Base-by-base conservation (phyloP, 2,888 invertebrate genomes). In the Cheilosia vernalis region DNA sequence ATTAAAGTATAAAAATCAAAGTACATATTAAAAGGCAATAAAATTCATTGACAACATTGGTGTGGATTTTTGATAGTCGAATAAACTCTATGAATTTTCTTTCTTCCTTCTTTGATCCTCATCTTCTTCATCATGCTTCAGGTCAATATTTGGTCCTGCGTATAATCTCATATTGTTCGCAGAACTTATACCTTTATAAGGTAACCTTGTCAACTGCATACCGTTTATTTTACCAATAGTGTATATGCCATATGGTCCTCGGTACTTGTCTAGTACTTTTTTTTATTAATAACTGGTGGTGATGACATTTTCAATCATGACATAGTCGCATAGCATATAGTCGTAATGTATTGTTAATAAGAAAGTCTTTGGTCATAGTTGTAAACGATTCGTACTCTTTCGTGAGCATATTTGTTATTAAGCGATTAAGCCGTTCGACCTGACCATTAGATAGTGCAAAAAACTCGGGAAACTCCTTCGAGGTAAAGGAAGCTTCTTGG, bases 301-400 rank as follows among this genome's bases (percentile, higher is more conserved):
- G 27, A 64, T 27, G 15, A 77, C 27, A 24, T 85, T 81, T 44
- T 67, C 77, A 7, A 81, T 51, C 72, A 85, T 76, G 6, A 89
- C 88, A 47, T 87, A 64, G 58, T 84, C 83, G 13, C 78, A 73
- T 60, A 51, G n/a, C n/a, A n/a, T n/a, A n/a, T n/a, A n/a, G n/a
- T n/a, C n/a, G n/a, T n/a, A n/a, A n/a, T n/a, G n/a, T n/a, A n/a
- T n/a, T n/a, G n/a, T n/a, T n/a, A n/a, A n/a, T n/a, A n/a, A n/a
- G n/a, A n/a, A n/a, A n/a, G n/a, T n/a, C n/a, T n/a, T n/a, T n/a
- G n/a, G n/a, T n/a, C n/a, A n/a, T 60, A 40, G 51, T 61, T 10
- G 49, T 58, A 1, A 58, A 40, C 1, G 67, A 30, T 27, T 80
- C 78, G 30, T 69, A 58, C 15, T 73, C 33, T 33, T 77, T 69